A percentile compares a stretch with the other conserved stretches of the same genome.
Conservation (phyloP, 2,888 invertebrate genomes). For the Mesorhabditis spiculigera region DNA sequence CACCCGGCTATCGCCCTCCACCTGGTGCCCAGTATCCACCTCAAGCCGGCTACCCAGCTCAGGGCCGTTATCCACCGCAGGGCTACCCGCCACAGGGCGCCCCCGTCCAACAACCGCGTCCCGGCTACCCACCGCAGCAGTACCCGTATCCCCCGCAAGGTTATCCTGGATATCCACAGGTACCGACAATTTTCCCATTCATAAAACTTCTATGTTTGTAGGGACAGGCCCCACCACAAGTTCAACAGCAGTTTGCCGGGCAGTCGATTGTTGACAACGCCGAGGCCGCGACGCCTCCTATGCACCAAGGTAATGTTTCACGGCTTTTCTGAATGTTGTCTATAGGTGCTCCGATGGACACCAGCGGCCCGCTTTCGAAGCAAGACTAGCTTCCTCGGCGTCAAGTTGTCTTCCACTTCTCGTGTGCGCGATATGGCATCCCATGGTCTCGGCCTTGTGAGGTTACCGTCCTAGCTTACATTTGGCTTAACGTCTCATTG, state of each 20-base stretch:
- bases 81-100: constrained; percentile 21
- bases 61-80: constrained; percentile 17
- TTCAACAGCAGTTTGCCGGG: background rate
- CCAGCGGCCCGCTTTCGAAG: no score
- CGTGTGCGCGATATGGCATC: no score
- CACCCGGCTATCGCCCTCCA: background rate
- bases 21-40: constrained; percentile 4
- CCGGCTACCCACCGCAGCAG: constrained; percentile 17
- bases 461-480: no score
- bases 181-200: no score
- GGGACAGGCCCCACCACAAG: background rate
- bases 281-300: constrained; percentile 40
- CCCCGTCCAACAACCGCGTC: constrained; percentile 19
- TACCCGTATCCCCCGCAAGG: constrained; percentile 19
- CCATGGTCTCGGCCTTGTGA: no score
- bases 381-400: no score
- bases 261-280: constrained; percentile 12
- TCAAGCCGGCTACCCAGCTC: constrained; percentile 8
- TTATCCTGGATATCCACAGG: constrained; percentile 11
- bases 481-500: no score
- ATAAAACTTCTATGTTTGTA: background rate
- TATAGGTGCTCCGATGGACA: no score
- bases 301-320: constrained; percentile 35
- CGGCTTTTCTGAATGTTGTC: no score
- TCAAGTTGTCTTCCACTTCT: no score